A percentile compares a stretch with the other conserved stretches of the same genome.
Evolutionary conservation across 2,888 invertebrate species (phyloP).

Genomic region (Nephrotoma flavescens): DNA sequence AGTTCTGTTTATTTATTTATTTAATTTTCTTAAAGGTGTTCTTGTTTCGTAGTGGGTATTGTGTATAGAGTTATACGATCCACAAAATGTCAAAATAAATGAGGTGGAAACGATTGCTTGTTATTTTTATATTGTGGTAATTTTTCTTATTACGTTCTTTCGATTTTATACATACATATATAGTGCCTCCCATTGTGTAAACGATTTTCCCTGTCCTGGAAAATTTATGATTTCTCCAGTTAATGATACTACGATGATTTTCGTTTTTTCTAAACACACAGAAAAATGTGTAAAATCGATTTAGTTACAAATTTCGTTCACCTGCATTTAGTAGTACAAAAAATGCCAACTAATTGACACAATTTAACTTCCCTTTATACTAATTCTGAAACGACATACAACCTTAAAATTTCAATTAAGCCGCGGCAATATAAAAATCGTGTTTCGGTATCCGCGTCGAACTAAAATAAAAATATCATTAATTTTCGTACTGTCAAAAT

Average conservation of each 20-base stretch:
- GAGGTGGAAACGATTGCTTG: neutral
- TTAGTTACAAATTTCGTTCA: neutral
- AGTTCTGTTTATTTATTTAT: neutral
- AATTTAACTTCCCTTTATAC: neutral
- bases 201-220: neutral
- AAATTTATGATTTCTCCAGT: neutral
- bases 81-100: neutral
- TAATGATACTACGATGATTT: neutral
- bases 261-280: neutral
- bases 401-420: neutral
- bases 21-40: neutral
- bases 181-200: neutral
- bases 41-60: neutral
- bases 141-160: neutral
- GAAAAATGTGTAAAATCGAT: neutral
- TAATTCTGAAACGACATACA: neutral
- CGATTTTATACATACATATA: neutral
- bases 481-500: neutral
- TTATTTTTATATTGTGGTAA: neutral
- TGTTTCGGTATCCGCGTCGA: neutral
- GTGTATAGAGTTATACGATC: neutral
- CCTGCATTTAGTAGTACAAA: neutral
- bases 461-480: neutral
- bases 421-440: neutral
- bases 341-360: neutral